A percentile compares a stretch with the other conserved stretches of the same genome.
phyloP scores from a whole-genome alignment of 2,797 vertebrate species.

The Knipowitschia caucasica region DNA sequence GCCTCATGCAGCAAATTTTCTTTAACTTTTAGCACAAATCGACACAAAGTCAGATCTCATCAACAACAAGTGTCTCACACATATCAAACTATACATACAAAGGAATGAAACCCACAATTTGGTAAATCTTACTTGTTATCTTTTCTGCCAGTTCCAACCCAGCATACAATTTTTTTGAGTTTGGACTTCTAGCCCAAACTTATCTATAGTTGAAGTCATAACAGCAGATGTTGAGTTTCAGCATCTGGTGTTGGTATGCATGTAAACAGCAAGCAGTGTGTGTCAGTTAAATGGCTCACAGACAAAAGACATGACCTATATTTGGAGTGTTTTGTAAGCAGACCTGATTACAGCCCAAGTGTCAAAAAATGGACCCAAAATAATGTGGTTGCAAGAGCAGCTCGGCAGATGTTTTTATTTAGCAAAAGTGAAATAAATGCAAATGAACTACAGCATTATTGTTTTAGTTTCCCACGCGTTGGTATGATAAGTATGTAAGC shows the following conservation, averaged over 20 bases:
- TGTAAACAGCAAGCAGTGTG: slow-evolving; percentile 10
- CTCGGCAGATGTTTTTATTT: background rate
- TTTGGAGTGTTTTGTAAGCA: slow-evolving; percentile 11
- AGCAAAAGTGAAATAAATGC: slow-evolving; percentile 15
- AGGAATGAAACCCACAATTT: background rate
- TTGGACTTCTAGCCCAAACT: slow-evolving; percentile 33
- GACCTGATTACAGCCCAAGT: background rate
- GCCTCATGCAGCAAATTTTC: no score
- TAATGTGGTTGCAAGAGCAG: background rate
- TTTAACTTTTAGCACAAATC: no score
- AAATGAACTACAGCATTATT: slow-evolving; percentile 12
- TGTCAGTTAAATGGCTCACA: slow-evolving; percentile 34
- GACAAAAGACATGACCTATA: slow-evolving; percentile 26
- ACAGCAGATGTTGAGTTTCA: slow-evolving; percentile 31
- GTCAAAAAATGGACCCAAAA: background rate
- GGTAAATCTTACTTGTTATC: background rate
- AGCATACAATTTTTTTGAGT: no score
- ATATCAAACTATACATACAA: no score
- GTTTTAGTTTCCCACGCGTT: slow-evolving; percentile 21
- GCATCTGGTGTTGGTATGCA: slow-evolving; percentile 33
- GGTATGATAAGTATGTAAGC: slow-evolving; percentile 14
- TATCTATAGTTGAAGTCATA: slow-evolving; percentile 39
- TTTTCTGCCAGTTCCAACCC: slow-evolving; percentile 11
- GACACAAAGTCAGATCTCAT: no score
- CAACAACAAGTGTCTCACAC: no score